Conservation (phyloP, 2,888 invertebrate species). For the Aleiodes leptofemur region DNA sequence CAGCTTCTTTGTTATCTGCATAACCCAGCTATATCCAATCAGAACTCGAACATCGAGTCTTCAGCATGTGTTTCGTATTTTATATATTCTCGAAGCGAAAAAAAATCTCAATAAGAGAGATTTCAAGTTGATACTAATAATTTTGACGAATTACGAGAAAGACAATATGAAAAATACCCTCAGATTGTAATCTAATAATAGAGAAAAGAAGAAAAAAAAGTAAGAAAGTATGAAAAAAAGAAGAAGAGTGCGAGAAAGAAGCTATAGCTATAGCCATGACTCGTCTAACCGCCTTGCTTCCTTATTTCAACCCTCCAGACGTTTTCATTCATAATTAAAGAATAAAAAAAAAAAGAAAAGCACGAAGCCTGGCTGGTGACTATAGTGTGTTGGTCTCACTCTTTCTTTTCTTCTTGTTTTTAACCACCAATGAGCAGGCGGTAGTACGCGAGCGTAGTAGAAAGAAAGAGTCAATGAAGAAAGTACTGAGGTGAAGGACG, state of each 20-base stretch:
- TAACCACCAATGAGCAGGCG: slow-evolving; percentile 46
- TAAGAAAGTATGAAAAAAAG: not conserved
- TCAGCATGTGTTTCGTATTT: too few species aligned
- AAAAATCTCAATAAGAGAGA: too few species aligned
- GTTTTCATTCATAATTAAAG: slow-evolving; percentile 76
- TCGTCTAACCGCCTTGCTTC: slow-evolving; percentile 22
- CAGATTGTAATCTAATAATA: too few species aligned
- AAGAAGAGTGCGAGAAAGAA: not conserved
- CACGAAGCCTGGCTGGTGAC: slow-evolving; percentile 30
- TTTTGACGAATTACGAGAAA: too few species aligned
- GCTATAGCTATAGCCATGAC: not conserved
- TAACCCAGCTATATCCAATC: too few species aligned
- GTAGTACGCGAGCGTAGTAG: slow-evolving; percentile 73
- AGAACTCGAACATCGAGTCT: too few species aligned
- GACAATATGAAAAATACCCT: too few species aligned
- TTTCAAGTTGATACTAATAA: too few species aligned
- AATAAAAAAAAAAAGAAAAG: slow-evolving; percentile 71
- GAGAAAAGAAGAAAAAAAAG: too few species aligned
- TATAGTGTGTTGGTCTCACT: slow-evolving; percentile 29
- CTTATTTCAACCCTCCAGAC: slow-evolving; percentile 55
- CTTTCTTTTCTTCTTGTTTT: slow-evolving; percentile 52
- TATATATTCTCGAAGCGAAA: too few species aligned
- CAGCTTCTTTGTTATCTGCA: too few species aligned
- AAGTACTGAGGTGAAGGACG: slow-evolving; percentile 64
- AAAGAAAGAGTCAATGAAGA: slow-evolving; percentile 76